phyloP scores from a whole-genome alignment of 23 tunicate genomes.

The Ciona savignyi region DNA sequence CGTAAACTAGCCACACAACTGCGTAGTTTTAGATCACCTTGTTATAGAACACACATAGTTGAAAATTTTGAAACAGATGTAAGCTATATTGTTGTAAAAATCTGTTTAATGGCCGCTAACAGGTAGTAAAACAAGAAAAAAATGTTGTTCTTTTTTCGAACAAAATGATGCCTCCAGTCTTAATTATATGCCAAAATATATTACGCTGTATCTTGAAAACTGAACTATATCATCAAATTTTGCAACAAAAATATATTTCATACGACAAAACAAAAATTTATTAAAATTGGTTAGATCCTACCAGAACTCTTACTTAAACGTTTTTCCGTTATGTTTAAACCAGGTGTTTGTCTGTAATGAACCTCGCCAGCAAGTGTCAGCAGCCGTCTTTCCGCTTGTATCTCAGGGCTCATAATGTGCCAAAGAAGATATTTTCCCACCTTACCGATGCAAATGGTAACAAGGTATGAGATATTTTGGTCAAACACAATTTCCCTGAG shows the following conservation, averaged over 20 bases:
- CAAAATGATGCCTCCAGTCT: neutral
- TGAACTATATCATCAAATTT: neutral
- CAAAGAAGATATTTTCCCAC: conserved; percentile 37
- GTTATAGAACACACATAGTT: no score
- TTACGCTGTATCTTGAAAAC: neutral
- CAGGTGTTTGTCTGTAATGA: conserved; percentile 80
- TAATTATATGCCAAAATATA: neutral
- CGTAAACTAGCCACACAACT: no score
- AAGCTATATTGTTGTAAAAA: no score
- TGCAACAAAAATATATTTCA: no score
- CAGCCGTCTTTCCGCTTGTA: conserved; percentile 71
- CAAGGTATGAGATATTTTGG: conserved; percentile 44
- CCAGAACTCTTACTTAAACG: neutral
- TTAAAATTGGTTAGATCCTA: neutral
- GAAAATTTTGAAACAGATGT: no score
- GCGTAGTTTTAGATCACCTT: no score
- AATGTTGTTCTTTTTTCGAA: neutral
- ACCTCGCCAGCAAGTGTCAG: conserved; percentile 70
- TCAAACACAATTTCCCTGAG: no score
- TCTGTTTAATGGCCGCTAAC: no score
- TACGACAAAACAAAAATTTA: no score
- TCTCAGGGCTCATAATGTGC: conserved; percentile 73
- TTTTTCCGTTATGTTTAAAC: neutral
- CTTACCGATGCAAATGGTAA: conserved; percentile 56
- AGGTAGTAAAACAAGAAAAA: neutral